Conservation (phyloP, 2,113 vertebrate genomes). For the Telmatochromis brachygnathus region DNA sequence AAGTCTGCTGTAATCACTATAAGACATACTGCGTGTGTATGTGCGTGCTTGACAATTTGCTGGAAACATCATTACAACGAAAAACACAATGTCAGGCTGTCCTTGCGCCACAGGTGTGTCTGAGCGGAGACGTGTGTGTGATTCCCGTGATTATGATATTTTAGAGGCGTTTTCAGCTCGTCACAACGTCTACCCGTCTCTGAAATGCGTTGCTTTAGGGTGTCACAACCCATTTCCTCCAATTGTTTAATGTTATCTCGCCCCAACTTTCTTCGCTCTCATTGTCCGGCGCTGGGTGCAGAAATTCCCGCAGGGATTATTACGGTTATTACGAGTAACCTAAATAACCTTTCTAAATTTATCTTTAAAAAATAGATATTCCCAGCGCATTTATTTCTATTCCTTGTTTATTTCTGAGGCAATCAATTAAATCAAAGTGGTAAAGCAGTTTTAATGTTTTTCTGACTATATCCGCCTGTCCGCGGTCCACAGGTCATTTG, state of each 20-base stretch:
- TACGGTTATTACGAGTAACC: neutral
- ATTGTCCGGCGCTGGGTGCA: neutral
- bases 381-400: neutral
- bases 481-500: neutral
- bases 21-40: neutral
- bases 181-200: neutral
- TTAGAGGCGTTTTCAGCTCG: neutral
- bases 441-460: neutral
- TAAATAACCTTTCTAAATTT: neutral
- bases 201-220: neutral
- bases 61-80: neutral
- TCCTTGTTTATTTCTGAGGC: neutral
- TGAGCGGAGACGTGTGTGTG: neutral
- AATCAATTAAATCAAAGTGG: neutral
- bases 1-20: neutral
- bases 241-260: slow-evolving; percentile 35
- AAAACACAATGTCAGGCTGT: neutral
- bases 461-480: neutral
- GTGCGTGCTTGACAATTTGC: neutral
- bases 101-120: neutral
- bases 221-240: slow-evolving; percentile 17
- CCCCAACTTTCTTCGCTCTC: slow-evolving; percentile 3
- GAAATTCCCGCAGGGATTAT: neutral
- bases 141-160: neutral
- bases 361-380: neutral